Evolutionary conservation across 2,888 invertebrate species (phyloP).

Genomic region (Drosophila mettleri): DNA sequence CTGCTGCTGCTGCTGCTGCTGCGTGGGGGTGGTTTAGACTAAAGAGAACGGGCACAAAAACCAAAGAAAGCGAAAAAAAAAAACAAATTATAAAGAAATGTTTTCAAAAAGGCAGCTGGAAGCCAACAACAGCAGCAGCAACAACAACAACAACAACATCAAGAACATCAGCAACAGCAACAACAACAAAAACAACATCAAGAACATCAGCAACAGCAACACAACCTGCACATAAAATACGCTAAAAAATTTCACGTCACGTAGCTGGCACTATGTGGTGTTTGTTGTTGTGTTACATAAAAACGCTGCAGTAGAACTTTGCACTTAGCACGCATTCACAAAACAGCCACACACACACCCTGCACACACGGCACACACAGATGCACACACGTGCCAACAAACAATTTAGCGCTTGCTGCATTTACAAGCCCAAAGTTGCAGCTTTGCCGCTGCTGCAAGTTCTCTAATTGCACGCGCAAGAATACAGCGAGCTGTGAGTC

Average conservation of each 20-base stretch:
- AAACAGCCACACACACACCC: constrained; percentile 16
- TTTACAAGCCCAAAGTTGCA: constrained; percentile 57
- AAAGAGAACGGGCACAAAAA: constrained; percentile 38
- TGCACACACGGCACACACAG: constrained; percentile 4
- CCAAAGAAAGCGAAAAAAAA: constrained; percentile 45
- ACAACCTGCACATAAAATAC: constrained; percentile 73
- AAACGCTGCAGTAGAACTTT: constrained; percentile 74
- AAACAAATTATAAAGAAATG: constrained; percentile 73
- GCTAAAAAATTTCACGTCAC: constrained; percentile 78
- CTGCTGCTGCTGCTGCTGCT: constrained; percentile 26
- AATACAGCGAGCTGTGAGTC: constrained; percentile 32
- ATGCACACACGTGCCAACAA: constrained; percentile 54
- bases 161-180: constrained; percentile 32
- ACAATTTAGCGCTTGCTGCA: constrained; percentile 76
- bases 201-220: constrained; percentile 29
- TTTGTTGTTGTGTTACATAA: constrained; percentile 41
- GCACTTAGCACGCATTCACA: constrained; percentile 68
- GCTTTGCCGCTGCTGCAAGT: constrained; percentile 63
- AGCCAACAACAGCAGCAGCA: constrained; percentile 40
- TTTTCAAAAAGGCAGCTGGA: constrained; percentile 60
- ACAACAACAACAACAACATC: constrained; percentile 11
- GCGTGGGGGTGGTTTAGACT: constrained; percentile 71
- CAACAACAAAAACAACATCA: no score
- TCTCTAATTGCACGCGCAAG: constrained; percentile 72
- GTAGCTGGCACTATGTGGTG: constrained; percentile 50